These are phyloP conservation scores for Macrobrachium rosenbergii DNA, from an alignment of 1,140 invertebrate genomes.

Conservation along the genomic window DNA sequence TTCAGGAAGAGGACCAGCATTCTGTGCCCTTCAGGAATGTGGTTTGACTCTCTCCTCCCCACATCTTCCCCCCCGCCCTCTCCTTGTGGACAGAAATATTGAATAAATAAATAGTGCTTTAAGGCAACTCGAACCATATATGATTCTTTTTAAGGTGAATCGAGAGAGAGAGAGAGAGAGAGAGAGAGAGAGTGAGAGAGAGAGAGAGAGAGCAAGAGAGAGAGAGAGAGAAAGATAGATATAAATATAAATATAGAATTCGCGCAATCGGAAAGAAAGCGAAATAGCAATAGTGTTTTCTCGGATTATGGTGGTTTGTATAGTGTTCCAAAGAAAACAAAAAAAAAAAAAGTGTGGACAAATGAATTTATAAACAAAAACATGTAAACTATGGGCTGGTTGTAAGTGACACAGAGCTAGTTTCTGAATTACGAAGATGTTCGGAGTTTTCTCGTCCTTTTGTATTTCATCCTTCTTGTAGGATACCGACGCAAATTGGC, in stretches of 20 bases:
- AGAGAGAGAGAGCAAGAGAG: constrained; percentile 9
- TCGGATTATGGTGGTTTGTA: constrained; percentile 22
- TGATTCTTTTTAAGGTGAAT: not conserved
- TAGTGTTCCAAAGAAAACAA: constrained; percentile 50
- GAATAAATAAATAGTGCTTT: no score
- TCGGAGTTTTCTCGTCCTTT: no score
- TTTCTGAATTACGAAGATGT: not conserved
- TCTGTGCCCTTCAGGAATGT: no score
- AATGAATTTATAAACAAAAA: not conserved
- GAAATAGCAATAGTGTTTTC: constrained; percentile 24
- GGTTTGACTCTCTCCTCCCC: no score
- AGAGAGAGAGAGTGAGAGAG: not conserved
- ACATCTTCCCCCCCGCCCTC: no score
- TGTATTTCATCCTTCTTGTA: no score
- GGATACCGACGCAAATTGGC: no score
- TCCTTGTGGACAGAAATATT: not conserved
- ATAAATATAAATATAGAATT: not conserved
- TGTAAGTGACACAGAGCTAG: constrained; percentile 7
- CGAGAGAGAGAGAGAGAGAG: not conserved
- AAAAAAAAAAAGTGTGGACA: constrained; percentile 10
- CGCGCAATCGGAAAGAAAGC: not conserved
- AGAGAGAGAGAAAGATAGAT: constrained; percentile 2
- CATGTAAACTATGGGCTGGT: not conserved
- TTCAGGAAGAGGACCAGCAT: no score
- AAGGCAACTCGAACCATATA: no score